Evolutionary conservation across 2,113 vertebrate genomes (phyloP), one percentile per base, ranked within the genome.

Genomic region (Cyanoramphus novaezelandiae): DNA sequence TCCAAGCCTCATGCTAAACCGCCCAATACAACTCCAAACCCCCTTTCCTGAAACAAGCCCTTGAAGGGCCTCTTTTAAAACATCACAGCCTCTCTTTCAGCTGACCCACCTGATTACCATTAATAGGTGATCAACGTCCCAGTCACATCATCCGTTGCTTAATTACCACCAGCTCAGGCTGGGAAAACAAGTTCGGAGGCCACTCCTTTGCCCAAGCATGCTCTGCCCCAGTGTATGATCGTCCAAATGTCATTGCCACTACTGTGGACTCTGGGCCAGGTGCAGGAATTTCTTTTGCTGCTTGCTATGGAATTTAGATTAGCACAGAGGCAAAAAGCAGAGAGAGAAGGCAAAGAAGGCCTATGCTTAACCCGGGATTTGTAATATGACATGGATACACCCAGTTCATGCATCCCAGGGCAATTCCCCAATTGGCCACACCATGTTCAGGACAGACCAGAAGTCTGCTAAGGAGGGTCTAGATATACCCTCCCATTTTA

Each of bases 1-100:
- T 4, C 18, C 9, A 44, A 8, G 0, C 5, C 20, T 52, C 18
- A 27, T 57, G 2, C 20, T 84, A 79, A 87, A 53, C 6, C 25
- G 10, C 1, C 18, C 37, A 59, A 0, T 1, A 0, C 0, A 0
- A 13, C 6, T 3, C 31, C 3, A 0, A 17, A 17, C 1, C 2
- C 11, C 15, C 8, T 16, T 43, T 9, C 17, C 49, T 6, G 0
- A 59, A 69, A 5, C 0, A 0, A 3, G 2, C 7, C 31, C 3
- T 28, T 23, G 17, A 80, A 13, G 23, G 80, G 4, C 16, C 46
- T 37, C 41, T 74, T 89, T 13, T 10, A 57, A 78, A 74, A 13
- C 9, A 41, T 28, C n/a, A 17, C 35, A 37, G 19, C 15, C 29
- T 43, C 43, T 68, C 29, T 27, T 69, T 33, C 24, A 37, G 41